These are phyloP conservation scores for Danaus chrysippus DNA, from an alignment of 2,888 invertebrate genomes.

Conservation along the genomic window DNA sequence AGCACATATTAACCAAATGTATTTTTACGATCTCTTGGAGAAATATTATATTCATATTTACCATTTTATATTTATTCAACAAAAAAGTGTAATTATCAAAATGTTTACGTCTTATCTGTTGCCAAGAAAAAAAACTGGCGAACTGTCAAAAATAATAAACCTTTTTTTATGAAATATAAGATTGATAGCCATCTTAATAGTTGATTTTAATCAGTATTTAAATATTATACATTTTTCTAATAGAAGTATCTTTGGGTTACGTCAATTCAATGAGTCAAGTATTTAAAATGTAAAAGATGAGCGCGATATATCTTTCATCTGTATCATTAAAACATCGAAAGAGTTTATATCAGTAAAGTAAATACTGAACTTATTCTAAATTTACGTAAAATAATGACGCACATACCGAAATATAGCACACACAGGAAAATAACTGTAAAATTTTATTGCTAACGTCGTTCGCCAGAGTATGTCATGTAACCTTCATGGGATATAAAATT, in stretches of 20 bases:
- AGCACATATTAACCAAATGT: no score
- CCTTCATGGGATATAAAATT: conserved; percentile 29
- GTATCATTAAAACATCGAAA: conserved; percentile 40
- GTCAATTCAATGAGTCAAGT: conserved; percentile 20
- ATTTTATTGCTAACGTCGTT: conserved; percentile 45
- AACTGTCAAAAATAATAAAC: no score
- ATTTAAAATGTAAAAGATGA: conserved; percentile 24
- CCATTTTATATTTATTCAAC: no score
- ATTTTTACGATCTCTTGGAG: no score
- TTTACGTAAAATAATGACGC: conserved; percentile 61
- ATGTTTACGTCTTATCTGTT: no score
- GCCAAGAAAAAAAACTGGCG: no score
- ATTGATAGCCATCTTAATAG: no score
- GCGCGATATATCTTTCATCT: conserved; percentile 27
- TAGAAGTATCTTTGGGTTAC: neutral
- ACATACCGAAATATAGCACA: conserved; percentile 49
- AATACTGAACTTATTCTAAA: conserved; percentile 46
- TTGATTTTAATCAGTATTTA: neutral
- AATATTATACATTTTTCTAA: neutral
- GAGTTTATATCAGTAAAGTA: conserved; percentile 53
- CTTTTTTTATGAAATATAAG: no score
- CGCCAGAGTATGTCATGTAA: conserved; percentile 34
- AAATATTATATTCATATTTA: no score
- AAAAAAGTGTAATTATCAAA: no score
- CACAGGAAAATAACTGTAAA: conserved; percentile 50